A percentile compares a stretch with the other conserved stretches of the same genome.
Conservation (phyloP, 2,888 invertebrate species). For the Himalopsyche anomala region DNA sequence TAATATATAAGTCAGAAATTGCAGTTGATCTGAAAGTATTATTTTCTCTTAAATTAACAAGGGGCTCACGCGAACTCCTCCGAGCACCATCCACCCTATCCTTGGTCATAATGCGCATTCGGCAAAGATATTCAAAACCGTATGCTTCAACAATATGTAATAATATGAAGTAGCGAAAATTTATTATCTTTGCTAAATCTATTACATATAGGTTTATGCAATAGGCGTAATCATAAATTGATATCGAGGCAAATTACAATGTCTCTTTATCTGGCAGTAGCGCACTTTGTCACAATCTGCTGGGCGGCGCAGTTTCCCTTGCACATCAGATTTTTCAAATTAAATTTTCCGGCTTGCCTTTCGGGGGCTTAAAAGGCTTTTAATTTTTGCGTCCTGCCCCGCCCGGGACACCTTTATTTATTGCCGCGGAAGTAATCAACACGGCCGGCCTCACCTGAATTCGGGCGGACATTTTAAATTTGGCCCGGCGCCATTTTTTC, state of each 20-base stretch:
- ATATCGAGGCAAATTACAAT: conserved; percentile 1
- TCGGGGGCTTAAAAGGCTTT: conserved; percentile 52
- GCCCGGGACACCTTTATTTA: conserved; percentile 61
- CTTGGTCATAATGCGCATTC: too few species aligned
- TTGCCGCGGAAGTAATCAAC: conserved; percentile 61
- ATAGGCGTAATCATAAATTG: background rate
- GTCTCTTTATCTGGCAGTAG: background rate
- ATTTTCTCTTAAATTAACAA: too few species aligned
- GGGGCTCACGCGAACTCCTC: too few species aligned
- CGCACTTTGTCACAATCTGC: conserved; percentile 10
- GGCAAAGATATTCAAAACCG: too few species aligned
- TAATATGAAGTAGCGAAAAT: too few species aligned
- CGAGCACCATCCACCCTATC: too few species aligned
- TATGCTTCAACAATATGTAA: too few species aligned
- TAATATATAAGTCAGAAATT: too few species aligned
- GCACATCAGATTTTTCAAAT: conserved; percentile 57
- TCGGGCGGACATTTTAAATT: conserved; percentile 61
- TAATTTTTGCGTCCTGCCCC: conserved; percentile 56
- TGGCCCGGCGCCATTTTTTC: conserved; percentile 46
- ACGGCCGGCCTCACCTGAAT: conserved; percentile 60
- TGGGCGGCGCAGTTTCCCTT: conserved; percentile 15
- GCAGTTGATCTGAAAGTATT: too few species aligned
- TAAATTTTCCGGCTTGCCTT: conserved; percentile 53
- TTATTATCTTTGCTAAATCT: too few species aligned
- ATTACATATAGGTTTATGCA: too few species aligned